These are phyloP conservation scores for Meteorus colon DNA, from an alignment of 2,888 invertebrate species.

Conservation along the genomic window DNA sequence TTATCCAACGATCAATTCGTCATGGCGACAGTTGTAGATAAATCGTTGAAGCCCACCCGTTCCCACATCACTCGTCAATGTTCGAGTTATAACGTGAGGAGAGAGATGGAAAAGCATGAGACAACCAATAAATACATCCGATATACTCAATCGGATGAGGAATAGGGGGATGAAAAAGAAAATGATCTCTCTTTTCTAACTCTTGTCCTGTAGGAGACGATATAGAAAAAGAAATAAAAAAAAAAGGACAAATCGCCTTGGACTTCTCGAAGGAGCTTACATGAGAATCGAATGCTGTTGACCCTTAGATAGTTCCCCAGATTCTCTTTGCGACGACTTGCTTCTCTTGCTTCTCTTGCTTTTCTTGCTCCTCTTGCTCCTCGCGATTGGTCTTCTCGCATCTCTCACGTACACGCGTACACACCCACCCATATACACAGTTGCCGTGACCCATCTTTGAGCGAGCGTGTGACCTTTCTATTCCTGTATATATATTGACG, in stretches of 20 bases:
- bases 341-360: conserved; percentile 26
- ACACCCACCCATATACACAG: background rate
- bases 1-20: conserved; percentile 56
- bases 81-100: background rate
- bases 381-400: conserved; percentile 15
- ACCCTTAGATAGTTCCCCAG: conserved; percentile 49
- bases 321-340: conserved; percentile 38
- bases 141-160: conserved; percentile 20
- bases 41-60: conserved; percentile 44
- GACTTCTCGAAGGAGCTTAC: conserved; percentile 51
- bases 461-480: conserved; percentile 9
- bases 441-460: background rate
- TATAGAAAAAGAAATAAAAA: conserved; percentile 22
- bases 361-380: conserved; percentile 29
- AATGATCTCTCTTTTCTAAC: background rate
- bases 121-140: conserved; percentile 27
- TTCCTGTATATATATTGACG: background rate
- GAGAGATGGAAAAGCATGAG: background rate
- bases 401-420: conserved; percentile 11
- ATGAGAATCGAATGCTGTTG: conserved; percentile 46
- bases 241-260: conserved; percentile 50
- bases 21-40: conserved; percentile 55
- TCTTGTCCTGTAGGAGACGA: background rate
- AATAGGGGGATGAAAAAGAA: conserved; percentile 13
- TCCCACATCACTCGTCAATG: conserved; percentile 9